Conservation (phyloP, 2,797 vertebrate species). For the Gallinago solitaria region DNA sequence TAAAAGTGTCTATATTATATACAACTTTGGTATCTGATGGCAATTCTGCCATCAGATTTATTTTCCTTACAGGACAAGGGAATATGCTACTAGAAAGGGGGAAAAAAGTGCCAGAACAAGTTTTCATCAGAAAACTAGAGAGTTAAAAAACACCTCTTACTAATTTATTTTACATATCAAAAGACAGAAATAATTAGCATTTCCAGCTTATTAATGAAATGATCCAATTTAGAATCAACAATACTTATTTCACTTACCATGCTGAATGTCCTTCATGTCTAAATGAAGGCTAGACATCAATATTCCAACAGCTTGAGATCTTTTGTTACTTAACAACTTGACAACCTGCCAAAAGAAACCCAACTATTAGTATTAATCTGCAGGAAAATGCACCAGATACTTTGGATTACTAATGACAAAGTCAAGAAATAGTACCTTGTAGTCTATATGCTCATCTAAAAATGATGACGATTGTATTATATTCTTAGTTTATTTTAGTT, state of each 20-base stretch:
- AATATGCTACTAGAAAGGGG: background rate
- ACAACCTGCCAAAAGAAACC: constrained; percentile 83
- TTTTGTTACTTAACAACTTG: constrained; percentile 96
- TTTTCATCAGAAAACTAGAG: background rate
- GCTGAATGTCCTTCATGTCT: constrained; percentile 97
- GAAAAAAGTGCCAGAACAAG: background rate
- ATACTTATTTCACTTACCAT: constrained; percentile 82
- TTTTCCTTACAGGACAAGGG: background rate
- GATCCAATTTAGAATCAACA: background rate
- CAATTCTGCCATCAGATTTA: background rate
- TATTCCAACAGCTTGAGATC: constrained; percentile 97
- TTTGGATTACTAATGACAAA: background rate
- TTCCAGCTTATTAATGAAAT: background rate
- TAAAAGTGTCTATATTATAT: background rate
- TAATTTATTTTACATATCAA: background rate
- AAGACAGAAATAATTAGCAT: background rate
- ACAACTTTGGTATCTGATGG: background rate
- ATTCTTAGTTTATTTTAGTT: background rate
- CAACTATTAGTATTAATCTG: constrained; percentile 16
- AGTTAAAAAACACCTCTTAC: background rate
- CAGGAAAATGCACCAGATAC: background rate
- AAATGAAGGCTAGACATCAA: constrained; percentile 99
- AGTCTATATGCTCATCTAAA: background rate
- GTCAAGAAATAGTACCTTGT: background rate
- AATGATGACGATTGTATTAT: background rate